These are phyloP conservation scores for Kryptopterus vitreolus DNA, from an alignment of 2,797 vertebrate species.

Conservation along the genomic window DNA sequence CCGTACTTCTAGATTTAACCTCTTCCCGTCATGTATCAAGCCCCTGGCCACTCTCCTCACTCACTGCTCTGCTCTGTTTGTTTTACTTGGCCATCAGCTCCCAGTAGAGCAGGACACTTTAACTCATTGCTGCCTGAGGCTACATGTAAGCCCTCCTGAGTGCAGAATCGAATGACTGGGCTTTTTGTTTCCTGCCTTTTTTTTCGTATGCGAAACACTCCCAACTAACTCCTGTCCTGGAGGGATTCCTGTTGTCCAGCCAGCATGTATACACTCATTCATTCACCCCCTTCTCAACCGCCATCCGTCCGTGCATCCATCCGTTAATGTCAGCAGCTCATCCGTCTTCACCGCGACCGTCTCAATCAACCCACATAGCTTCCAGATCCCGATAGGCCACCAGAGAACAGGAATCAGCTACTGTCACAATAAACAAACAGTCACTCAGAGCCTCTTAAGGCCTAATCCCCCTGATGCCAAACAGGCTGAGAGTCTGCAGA, in stretches of 20 bases:
- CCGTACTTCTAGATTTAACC: slow-evolving; percentile 64
- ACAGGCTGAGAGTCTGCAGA: slow-evolving; percentile 51
- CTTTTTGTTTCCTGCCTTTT: slow-evolving; percentile 56
- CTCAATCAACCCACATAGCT: slow-evolving; percentile 65
- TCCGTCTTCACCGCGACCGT: slow-evolving; percentile 72
- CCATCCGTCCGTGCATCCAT: slow-evolving; percentile 67
- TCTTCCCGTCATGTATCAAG: slow-evolving; percentile 59
- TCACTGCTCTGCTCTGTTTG: slow-evolving; percentile 71
- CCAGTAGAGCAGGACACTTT: slow-evolving; percentile 72
- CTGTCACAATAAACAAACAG: slow-evolving; percentile 79
- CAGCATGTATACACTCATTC: slow-evolving; percentile 66
- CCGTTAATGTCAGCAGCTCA: slow-evolving; percentile 74
- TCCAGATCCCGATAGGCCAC: slow-evolving; percentile 66
- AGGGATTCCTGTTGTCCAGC: slow-evolving; percentile 67
- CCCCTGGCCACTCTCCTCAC: slow-evolving; percentile 61
- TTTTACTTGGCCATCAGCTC: slow-evolving; percentile 78
- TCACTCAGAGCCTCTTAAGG: slow-evolving; percentile 65
- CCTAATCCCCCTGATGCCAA: slow-evolving; percentile 70
- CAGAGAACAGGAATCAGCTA: slow-evolving; percentile 58
- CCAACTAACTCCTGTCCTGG: slow-evolving; percentile 65
- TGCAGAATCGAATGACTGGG: slow-evolving; percentile 61
- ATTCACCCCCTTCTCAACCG: slow-evolving; percentile 54
- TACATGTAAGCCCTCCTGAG: slow-evolving; percentile 72
- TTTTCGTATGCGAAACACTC: slow-evolving; percentile 54
- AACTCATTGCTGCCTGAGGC: slow-evolving; percentile 71